Conservation (phyloP, 2,888 invertebrate genomes). For the Camptogramma bilineatum region DNA sequence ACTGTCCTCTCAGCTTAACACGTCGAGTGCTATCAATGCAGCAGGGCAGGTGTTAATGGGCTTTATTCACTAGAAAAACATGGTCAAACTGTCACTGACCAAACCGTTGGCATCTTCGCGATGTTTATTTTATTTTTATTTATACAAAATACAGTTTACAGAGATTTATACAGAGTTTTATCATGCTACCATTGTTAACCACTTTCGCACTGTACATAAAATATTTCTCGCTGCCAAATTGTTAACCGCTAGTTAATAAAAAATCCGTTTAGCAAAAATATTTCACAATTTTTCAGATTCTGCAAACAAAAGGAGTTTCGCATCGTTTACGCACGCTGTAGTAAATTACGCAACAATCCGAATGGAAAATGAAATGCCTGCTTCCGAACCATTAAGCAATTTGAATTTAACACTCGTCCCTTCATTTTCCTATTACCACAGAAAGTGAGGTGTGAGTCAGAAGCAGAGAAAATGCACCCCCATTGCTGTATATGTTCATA, state of each 20-base stretch:
- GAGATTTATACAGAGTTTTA: not conserved
- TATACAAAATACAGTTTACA: no score
- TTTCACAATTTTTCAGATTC: slow-evolving; percentile 54
- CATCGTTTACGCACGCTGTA: slow-evolving; percentile 73
- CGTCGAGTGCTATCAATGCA: no score
- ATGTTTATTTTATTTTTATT: no score
- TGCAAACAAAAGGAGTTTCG: slow-evolving; percentile 70
- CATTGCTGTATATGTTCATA: no score
- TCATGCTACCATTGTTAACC: not conserved
- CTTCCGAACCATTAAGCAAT: slow-evolving; percentile 82
- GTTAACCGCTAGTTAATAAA: slow-evolving; percentile 20
- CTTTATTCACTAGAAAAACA: no score
- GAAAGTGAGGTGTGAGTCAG: slow-evolving; percentile 49
- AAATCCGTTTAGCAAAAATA: slow-evolving; percentile 33
- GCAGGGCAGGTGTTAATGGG: no score
- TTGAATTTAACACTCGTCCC: slow-evolving; percentile 84
- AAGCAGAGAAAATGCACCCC: not conserved
- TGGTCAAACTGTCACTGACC: no score
- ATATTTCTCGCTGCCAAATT: not conserved
- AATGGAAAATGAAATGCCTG: slow-evolving; percentile 85
- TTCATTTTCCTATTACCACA: slow-evolving; percentile 81
- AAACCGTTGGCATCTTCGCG: no score
- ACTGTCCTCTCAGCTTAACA: no score
- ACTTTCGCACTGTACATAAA: not conserved
- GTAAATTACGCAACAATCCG: slow-evolving; percentile 81